phyloP scores from a whole-genome alignment of 2,888 invertebrate species.

The Poecilobothrus nobilitatus region DNA sequence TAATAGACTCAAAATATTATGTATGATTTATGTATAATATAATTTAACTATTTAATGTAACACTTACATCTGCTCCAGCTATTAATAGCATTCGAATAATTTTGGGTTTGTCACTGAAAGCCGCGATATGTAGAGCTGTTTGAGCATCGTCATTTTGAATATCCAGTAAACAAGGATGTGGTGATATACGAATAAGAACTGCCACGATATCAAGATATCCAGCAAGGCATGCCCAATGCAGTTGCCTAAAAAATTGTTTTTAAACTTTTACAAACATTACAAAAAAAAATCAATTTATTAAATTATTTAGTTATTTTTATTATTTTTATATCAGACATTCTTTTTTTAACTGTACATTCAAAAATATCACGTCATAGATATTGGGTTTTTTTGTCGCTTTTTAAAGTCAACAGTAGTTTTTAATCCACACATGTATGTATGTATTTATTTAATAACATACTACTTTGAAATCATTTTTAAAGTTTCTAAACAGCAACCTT shows the following conservation, averaged over 20 bases:
- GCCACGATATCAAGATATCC: conserved; percentile 63
- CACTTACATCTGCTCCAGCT: conserved; percentile 59
- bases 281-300: not conserved
- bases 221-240: conserved; percentile 77
- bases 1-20: too few relatives aligned
- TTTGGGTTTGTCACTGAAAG: conserved; percentile 63
- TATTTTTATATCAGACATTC: not conserved
- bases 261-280: not conserved
- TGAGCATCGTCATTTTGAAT: conserved; percentile 71
- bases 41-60: not conserved
- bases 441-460: too few relatives aligned
- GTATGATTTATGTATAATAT: too few relatives aligned
- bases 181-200: conserved; percentile 67
- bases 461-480: too few relatives aligned
- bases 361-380: too few relatives aligned
- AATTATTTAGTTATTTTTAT: not conserved
- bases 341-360: too few relatives aligned
- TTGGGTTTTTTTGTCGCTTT: too few relatives aligned
- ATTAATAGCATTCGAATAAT: conserved; percentile 68
- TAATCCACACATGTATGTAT: too few relatives aligned
- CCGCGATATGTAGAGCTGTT: conserved; percentile 80
- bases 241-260: conserved; percentile 51
- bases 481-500: too few relatives aligned
- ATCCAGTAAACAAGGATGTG: conserved; percentile 67
- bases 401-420: too few relatives aligned